Conservation (phyloP, 2,113 vertebrate genomes). For the Sceloporus undulatus region DNA sequence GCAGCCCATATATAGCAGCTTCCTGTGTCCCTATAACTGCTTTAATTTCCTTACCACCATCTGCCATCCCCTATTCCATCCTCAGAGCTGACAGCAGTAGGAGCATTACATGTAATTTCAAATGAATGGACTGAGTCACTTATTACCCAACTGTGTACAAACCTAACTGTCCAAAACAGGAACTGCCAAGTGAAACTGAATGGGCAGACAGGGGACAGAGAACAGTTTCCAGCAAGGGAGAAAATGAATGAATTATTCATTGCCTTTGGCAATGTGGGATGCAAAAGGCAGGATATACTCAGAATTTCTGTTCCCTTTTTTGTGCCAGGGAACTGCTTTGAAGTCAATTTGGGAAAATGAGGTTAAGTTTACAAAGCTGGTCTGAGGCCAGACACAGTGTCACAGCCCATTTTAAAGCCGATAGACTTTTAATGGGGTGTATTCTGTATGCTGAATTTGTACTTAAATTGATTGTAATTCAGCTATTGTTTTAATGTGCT, state of each 20-base stretch:
- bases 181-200: background rate
- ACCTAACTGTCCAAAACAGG: background rate
- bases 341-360: background rate
- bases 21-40: background rate
- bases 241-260: conserved; percentile 6
- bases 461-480: no score
- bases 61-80: background rate
- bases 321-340: background rate
- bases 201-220: background rate
- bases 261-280: background rate
- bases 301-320: background rate
- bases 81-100: background rate
- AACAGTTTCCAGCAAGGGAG: background rate
- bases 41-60: background rate
- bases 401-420: no score
- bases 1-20: background rate
- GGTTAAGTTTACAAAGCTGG: background rate
- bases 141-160: background rate
- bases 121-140: background rate
- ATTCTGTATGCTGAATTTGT: no score
- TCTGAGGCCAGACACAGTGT: background rate
- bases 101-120: background rate
- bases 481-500: no score
- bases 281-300: background rate
- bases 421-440: no score